Percentiles rank a stretch among this genome's conserved stretches.
These are phyloP conservation scores for Polietes domitor DNA, from an alignment of 2,888 invertebrate genomes.

Conservation along the genomic window DNA sequence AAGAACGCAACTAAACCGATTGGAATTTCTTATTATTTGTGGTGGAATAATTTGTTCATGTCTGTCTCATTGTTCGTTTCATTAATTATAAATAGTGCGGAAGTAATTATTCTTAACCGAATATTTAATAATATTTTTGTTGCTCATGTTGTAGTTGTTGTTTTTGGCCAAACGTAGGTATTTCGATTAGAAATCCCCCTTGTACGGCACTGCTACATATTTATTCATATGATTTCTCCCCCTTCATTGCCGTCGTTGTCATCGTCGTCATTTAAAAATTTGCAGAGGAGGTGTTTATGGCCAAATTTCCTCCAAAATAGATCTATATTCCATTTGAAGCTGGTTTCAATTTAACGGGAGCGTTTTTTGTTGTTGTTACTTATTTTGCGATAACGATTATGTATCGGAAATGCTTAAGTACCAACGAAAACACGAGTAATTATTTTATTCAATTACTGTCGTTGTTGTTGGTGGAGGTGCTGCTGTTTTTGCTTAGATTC, in stretches of 20 bases:
- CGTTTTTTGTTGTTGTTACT: slow-evolving; percentile 3
- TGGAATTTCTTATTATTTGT: neutral
- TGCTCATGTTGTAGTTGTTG: neutral
- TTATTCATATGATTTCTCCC: no score
- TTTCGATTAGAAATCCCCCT: neutral
- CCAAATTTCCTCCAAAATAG: neutral
- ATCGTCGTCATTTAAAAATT: neutral
- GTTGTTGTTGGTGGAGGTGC: no score
- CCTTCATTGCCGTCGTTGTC: neutral
- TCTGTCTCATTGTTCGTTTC: neutral
- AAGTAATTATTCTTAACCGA: slow-evolving; percentile 51
- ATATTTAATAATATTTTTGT: slow-evolving; percentile 9
- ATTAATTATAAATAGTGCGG: slow-evolving; percentile 30
- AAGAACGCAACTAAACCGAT: neutral
- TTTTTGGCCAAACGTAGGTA: no score
- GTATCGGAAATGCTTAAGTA: slow-evolving; percentile 38
- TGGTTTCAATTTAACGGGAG: slow-evolving; percentile 44
- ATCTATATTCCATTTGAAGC: neutral
- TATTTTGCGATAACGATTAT: neutral
- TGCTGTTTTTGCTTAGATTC: slow-evolving; percentile 33
- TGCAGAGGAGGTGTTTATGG: slow-evolving; percentile 23
- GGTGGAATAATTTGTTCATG: neutral
- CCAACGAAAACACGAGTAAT: neutral
- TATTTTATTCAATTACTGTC: no score
- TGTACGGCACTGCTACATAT: no score